Percentiles rank a stretch among this genome's conserved stretches.
Conservation (phyloP, 2,888 invertebrate genomes). For the Lasioglossum pauxillum region DNA sequence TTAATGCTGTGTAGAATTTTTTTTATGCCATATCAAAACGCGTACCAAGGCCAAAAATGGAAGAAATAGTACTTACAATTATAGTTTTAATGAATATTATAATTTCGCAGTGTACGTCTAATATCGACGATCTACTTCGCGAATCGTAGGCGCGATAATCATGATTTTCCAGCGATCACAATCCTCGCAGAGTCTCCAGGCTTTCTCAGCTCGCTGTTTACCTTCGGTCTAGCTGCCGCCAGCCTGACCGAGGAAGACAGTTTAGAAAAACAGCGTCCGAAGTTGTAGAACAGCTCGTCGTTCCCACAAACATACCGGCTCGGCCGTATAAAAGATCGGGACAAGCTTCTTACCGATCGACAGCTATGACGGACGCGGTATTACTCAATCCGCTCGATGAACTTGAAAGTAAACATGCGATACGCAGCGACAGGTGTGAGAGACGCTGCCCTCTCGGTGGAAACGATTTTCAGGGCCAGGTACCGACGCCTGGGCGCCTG, state of each 20-base stretch:
- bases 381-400: slow-evolving; percentile 18
- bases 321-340: background rate
- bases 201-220: background rate
- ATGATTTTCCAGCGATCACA: background rate
- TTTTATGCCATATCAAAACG: too few species aligned
- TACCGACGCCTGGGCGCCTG: background rate
- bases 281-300: slow-evolving; percentile 32
- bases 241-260: background rate
- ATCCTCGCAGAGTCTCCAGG: background rate
- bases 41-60: too few species aligned
- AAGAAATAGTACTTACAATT: too few species aligned
- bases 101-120: too few species aligned
- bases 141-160: background rate
- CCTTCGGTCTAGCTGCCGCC: background rate
- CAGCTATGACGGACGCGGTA: slow-evolving; percentile 11
- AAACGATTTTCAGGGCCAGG: slow-evolving; percentile 4
- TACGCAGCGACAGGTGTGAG: slow-evolving; percentile 11
- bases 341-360: slow-evolving; percentile 24
- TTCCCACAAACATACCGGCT: slow-evolving; percentile 9
- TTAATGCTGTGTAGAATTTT: too few species aligned
- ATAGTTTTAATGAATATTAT: too few species aligned
- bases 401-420: slow-evolving; percentile 9
- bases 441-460: background rate
- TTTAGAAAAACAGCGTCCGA: slow-evolving; percentile 8
- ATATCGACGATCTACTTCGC: background rate